Evolutionary conservation across 2,797 vertebrate genomes (phyloP), one percentile per base, ranked within the genome.

Genomic region (Psittacula derbiana): DNA sequence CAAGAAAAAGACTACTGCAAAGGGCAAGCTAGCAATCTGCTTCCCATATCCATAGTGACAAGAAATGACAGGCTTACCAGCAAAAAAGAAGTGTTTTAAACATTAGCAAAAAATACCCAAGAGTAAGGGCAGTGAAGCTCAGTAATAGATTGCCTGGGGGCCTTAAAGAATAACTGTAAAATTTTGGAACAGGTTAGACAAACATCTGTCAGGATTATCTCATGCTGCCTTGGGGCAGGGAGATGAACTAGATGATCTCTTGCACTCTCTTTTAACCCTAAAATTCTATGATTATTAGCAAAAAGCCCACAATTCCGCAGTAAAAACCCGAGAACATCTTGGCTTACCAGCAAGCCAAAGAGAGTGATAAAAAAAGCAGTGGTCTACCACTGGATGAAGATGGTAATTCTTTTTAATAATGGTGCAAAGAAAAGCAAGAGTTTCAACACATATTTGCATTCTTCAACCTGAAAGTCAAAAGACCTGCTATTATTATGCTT

Each of bases 181-280:
- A 55, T 94, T 86, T 91, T 95, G 93, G 82, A 96, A 95, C 86
- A 96, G 83, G 70, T 93, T 91, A 95, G 80, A 83, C 52, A 91
- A 95, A 96, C 79, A 93, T 92, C 93, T 96, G 93, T 86, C 85
- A 88, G 58, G 69, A 95, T 96, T 95, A 97, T 62, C 80, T 97
- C 92, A 95, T 95, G 62, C 46, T 94, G 90, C 88, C 88, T 94
- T 86, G 73, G 70, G 88, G 73, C 69, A 92, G 73, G 49, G 43
- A 90, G 93, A 95, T 88, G 90, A 96, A 96, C 91, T 88, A 86
- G 57, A 78, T 75, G 76, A 93, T 86, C 82, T 86, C 58, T 62
- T 75, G 65, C 2, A 7, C 70, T 90, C 88, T 43, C 58, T 93
- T 94, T 94, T 91, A 92, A 93, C 79, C 61, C 76, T 69, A 41